Evolutionary conservation across 2,888 invertebrate species (phyloP).

Genomic region (Trichogramma evanescens): DNA sequence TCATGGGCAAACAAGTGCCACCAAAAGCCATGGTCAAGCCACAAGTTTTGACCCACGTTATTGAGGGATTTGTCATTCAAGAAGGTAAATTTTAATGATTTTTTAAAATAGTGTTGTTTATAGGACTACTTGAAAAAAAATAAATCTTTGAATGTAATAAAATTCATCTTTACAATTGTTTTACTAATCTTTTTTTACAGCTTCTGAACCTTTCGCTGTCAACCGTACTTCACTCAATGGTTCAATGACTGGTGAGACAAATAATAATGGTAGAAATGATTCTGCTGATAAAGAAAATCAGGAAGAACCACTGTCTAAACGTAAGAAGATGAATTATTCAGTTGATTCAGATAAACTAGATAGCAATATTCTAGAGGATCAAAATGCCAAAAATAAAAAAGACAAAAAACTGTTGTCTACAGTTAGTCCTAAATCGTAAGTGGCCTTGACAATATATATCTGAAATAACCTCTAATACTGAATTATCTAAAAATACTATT

Average conservation of each 20-base stretch:
- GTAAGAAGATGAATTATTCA: constrained; percentile 23
- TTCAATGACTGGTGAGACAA: constrained; percentile 40
- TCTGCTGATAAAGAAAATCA: constrained; percentile 47
- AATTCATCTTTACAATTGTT: constrained; percentile 8
- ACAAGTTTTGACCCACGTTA: constrained; percentile 90
- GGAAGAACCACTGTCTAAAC: constrained; percentile 75
- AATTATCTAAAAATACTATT: not conserved
- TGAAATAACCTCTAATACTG: not conserved
- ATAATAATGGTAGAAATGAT: constrained; percentile 33
- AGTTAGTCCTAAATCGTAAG: constrained; percentile 61
- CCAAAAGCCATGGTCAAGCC: constrained; percentile 93
- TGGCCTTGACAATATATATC: constrained; percentile 10
- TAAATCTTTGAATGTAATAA: constrained; percentile 1
- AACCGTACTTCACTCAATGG: constrained; percentile 53
- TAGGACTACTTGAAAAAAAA: not conserved
- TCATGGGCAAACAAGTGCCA: constrained; percentile 46
- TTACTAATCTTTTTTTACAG: constrained; percentile 30
- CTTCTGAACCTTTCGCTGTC: constrained; percentile 83
- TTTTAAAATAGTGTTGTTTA: not conserved
- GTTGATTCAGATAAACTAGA: not conserved
- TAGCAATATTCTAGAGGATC: constrained; percentile 50
- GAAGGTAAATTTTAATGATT: constrained; percentile 55
- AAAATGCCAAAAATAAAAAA: constrained; percentile 57
- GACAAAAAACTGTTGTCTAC: constrained; percentile 71
- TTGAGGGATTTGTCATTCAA: constrained; percentile 94